Evolutionary conservation across 2,797 vertebrate genomes (phyloP).

Genomic region (Lateolabrax maculatus): DNA sequence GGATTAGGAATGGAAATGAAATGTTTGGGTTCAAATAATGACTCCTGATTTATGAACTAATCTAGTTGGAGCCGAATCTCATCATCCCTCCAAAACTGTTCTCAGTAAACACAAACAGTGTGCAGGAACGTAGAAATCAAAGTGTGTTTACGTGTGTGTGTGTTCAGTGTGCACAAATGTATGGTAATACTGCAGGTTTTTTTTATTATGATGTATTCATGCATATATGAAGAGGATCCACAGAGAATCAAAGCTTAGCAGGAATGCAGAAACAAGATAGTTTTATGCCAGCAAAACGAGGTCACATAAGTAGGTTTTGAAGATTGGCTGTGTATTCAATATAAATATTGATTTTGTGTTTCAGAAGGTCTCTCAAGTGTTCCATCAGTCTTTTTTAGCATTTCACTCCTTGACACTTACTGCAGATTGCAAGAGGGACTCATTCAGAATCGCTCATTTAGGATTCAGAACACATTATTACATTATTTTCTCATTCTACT

Average conservation of each 20-base stretch:
- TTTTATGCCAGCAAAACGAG: conserved; percentile 58
- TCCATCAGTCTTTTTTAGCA: conserved; percentile 43
- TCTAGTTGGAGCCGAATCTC: conserved; percentile 50
- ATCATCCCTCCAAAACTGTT: conserved; percentile 51
- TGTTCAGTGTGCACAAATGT: conserved; percentile 25
- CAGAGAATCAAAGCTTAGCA: conserved; percentile 44
- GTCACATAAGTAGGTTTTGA: conserved; percentile 65
- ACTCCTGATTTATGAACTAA: conserved; percentile 64
- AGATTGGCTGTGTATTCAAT: conserved; percentile 59
- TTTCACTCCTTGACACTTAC: conserved; percentile 39
- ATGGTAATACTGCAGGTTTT: conserved; percentile 17
- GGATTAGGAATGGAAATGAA: conserved; percentile 69
- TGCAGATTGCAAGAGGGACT: conserved; percentile 33
- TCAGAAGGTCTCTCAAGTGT: conserved; percentile 60
- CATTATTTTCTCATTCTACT: conserved; percentile 5
- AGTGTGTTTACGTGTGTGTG: conserved; percentile 12
- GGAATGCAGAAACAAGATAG: conserved; percentile 35
- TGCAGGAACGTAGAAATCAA: conserved; percentile 30
- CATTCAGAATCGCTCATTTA: conserved; percentile 21
- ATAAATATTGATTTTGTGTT: conserved; percentile 71
- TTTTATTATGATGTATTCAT: conserved; percentile 46
- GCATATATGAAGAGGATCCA: conserved; percentile 42
- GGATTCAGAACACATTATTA: conserved; percentile 15
- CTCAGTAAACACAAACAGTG: conserved; percentile 55
- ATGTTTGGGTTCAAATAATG: conserved; percentile 60